A percentile compares a stretch with the other conserved stretches of the same genome.
Evolutionary conservation across 1,140 invertebrate genomes (phyloP).

Genomic region (Aethina tumida): DNA sequence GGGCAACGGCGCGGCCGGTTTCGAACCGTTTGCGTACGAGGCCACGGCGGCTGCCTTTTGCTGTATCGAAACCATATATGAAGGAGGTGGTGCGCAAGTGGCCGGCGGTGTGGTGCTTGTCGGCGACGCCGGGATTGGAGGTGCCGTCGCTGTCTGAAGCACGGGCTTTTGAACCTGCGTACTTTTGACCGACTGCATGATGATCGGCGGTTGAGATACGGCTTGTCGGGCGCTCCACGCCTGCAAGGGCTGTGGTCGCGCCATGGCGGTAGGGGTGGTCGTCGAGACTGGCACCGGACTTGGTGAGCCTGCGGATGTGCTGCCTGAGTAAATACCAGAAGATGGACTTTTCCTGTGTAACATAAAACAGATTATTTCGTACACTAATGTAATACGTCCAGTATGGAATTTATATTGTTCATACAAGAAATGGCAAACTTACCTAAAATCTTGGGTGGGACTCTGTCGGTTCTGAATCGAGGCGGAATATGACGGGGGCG

Average conservation of each 20-base stretch:
- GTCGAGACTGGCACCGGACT: constrained; percentile 65
- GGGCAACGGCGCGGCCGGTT: constrained; percentile 45
- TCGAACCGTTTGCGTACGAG: constrained; percentile 40
- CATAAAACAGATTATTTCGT: too few relatives aligned
- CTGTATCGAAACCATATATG: constrained; percentile 70
- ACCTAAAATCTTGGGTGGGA: constrained; percentile 67
- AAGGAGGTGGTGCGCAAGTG: constrained; percentile 61
- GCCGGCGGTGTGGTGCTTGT: constrained; percentile 35
- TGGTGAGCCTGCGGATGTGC: constrained; percentile 68
- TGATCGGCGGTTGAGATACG: constrained; percentile 81
- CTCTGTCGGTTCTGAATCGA: constrained; percentile 80
- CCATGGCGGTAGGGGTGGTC: constrained; percentile 49
- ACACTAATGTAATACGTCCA: too few relatives aligned
- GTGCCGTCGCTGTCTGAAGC: constrained; percentile 85
- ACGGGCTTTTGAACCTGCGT: constrained; percentile 90
- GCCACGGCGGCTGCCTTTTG: constrained; percentile 57
- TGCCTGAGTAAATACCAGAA: constrained; percentile 70
- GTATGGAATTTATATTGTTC: too few relatives aligned
- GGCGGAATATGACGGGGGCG: constrained; percentile 71
- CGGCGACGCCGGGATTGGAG: constrained; percentile 39
- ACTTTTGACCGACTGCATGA: constrained; percentile 93
- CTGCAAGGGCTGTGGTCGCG: constrained; percentile 61
- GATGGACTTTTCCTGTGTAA: constrained; percentile 58
- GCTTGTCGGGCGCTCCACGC: constrained; percentile 71
- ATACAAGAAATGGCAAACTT: too few relatives aligned